Conservation (phyloP, 1,140 invertebrate genomes). For the Leptinotarsa undecemlineata region DNA sequence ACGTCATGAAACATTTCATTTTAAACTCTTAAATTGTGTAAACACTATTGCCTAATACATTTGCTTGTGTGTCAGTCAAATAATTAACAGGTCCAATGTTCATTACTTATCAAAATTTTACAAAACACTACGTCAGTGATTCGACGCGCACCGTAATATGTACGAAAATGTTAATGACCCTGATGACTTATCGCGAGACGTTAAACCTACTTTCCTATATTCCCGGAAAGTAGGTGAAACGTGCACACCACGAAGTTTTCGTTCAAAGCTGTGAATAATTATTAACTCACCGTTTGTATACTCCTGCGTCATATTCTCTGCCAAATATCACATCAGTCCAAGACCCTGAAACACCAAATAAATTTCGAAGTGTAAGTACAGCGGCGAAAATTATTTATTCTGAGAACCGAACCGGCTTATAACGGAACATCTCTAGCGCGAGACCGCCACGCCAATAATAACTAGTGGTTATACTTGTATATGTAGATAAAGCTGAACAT, state of each 20-base stretch:
- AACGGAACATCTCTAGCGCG: background rate
- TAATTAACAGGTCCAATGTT: background rate
- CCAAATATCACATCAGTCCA: background rate
- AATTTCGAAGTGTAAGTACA: background rate
- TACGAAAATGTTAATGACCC: slow-evolving; percentile 6
- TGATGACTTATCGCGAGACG: background rate
- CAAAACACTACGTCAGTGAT: too few relatives aligned
- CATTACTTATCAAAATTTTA: background rate
- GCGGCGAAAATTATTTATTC: background rate
- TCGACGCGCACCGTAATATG: background rate
- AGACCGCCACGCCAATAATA: slow-evolving; percentile 1
- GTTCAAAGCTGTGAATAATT: background rate
- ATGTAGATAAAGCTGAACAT: background rate
- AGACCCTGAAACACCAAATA: background rate
- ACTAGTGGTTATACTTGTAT: background rate
- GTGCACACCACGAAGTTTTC: background rate
- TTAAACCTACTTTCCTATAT: background rate
- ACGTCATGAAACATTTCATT: background rate
- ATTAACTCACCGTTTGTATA: background rate
- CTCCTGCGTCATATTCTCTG: background rate
- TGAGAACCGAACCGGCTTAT: background rate
- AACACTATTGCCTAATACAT: too few relatives aligned
- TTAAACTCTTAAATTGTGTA: background rate
- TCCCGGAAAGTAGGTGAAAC: background rate
- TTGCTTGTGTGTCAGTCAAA: too few relatives aligned